Conservation (phyloP, 2,888 invertebrate species). For the Parelbella ahira region DNA sequence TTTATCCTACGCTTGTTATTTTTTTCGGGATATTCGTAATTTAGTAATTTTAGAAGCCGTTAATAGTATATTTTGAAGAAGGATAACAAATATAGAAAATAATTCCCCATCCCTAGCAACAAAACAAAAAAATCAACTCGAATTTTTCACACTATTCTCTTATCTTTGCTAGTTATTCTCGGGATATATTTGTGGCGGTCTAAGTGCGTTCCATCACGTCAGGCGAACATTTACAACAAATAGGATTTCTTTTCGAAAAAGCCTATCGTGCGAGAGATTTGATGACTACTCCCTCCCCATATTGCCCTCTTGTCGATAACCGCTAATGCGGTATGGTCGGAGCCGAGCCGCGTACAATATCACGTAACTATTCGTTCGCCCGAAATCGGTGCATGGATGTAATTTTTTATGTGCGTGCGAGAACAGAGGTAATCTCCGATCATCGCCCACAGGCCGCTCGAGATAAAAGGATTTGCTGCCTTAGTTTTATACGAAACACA, state of each 20-base stretch:
- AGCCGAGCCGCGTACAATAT: slow-evolving; percentile 49
- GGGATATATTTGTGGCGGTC: slow-evolving; percentile 40
- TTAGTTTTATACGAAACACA: slow-evolving; percentile 55
- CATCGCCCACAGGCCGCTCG: slow-evolving; percentile 37
- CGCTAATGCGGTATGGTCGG: slow-evolving; percentile 18
- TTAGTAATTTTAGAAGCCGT: no score
- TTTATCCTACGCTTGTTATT: no score
- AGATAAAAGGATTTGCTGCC: slow-evolving; percentile 53
- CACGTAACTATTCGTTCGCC: slow-evolving; percentile 41
- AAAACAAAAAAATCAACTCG: slow-evolving; percentile 1
- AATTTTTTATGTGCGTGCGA: slow-evolving; percentile 34
- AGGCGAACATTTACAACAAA: slow-evolving; percentile 34
- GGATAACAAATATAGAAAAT: not conserved
- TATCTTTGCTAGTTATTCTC: slow-evolving; percentile 48
- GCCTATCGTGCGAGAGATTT: slow-evolving; percentile 44
- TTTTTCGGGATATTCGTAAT: no score
- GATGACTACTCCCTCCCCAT: slow-evolving; percentile 42
- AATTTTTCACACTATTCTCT: slow-evolving; percentile 49
- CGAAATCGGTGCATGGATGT: slow-evolving; percentile 45
- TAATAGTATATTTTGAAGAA: no score
- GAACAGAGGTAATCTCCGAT: slow-evolving; percentile 26
- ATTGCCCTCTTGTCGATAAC: slow-evolving; percentile 44
- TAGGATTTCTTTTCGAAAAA: slow-evolving; percentile 40
- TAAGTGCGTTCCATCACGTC: slow-evolving; percentile 54
- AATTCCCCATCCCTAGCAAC: slow-evolving; percentile 1